Evolutionary conservation across 2,113 vertebrate genomes (phyloP), one percentile per base, ranked within the genome.

Genomic region (Chionomys nivalis): DNA sequence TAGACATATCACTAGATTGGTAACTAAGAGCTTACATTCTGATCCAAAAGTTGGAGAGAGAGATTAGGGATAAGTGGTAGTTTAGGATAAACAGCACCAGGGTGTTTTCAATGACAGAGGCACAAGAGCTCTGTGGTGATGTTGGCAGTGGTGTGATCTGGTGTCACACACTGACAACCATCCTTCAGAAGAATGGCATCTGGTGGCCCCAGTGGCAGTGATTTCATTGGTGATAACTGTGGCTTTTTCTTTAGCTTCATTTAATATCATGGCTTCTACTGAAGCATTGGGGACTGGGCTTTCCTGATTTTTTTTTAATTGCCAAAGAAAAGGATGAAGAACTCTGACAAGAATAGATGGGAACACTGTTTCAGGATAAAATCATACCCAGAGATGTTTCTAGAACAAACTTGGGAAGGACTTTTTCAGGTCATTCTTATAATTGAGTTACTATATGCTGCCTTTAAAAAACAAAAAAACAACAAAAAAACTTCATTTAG

Each of bases 301-400:
- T 87, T 42, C 31, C 31, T 49, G 47, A 24, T 36, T 42, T 91
- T 72, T 89, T 61, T 77, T 61, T 58, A 72, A 49, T 94, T 90
- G 75, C 33, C 47, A 92, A 63, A 82, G n/a, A 36, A 92, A 75
- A 23, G 11, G 76, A 47, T 73, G 21, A 0, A 70, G 9, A 94
- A 61, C 16, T 78, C 63, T 76, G 21, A 11, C 42, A 52, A 92
- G 76, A 94, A 87, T 19, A 88, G 47, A 87, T 70, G 58, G 86
- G 11, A 92, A 44, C 14, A 81, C 6, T 94, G n/a, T 86, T 94
- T 94, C 85, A 92, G 87, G 95, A 89, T 72, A 88, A 87, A 93
- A 82, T 96, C 12, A 42, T 10, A 63, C 6, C 26, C 39, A 87
- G 2, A 73, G 42, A 87, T 79, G 77, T 95, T 70, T 92, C n/a